phyloP scores from a whole-genome alignment of 2,113 vertebrate genomes.

The Colistium nudipinnis region DNA sequence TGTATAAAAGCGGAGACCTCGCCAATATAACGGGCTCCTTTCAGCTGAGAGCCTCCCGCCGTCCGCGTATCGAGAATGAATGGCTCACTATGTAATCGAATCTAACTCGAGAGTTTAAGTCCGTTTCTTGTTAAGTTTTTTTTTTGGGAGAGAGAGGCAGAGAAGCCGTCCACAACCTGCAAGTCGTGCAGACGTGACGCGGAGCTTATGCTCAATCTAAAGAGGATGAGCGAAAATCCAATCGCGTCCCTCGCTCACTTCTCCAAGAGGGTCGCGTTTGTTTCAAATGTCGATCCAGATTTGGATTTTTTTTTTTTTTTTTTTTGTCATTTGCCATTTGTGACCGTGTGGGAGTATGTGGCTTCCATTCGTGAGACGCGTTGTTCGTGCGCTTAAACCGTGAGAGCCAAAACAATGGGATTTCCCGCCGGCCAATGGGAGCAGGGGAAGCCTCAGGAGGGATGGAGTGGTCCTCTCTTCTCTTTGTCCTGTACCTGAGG shows the following conservation, averaged over 20 bases:
- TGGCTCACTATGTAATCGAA: conserved; percentile 69
- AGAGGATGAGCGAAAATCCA: background rate
- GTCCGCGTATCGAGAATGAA: conserved; percentile 58
- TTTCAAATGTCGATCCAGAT: background rate
- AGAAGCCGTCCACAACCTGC: background rate
- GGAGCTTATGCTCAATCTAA: too few species aligned
- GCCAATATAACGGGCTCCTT: conserved; percentile 73
- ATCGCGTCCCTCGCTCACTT: background rate
- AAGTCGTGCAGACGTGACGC: background rate
- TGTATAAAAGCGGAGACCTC: conserved; percentile 55
- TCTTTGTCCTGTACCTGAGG: conserved; percentile 68
- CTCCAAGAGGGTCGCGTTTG: background rate
- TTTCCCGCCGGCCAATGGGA: conserved; percentile 62
- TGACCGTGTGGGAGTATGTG: background rate
- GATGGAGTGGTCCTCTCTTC: conserved; percentile 50
- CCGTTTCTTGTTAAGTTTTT: conserved; percentile 24
- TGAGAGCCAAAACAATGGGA: conserved; percentile 67
- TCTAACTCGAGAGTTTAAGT: conserved; percentile 46
- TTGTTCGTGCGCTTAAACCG: conserved; percentile 12
- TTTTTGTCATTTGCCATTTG: background rate
- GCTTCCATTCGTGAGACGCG: conserved; percentile 38
- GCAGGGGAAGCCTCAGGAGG: conserved; percentile 41
- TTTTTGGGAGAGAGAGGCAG: background rate
- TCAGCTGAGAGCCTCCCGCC: conserved; percentile 64
- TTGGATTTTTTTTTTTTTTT: background rate